Conservation (phyloP, 2,113 vertebrate genomes). For the Trachemys scripta region DNA sequence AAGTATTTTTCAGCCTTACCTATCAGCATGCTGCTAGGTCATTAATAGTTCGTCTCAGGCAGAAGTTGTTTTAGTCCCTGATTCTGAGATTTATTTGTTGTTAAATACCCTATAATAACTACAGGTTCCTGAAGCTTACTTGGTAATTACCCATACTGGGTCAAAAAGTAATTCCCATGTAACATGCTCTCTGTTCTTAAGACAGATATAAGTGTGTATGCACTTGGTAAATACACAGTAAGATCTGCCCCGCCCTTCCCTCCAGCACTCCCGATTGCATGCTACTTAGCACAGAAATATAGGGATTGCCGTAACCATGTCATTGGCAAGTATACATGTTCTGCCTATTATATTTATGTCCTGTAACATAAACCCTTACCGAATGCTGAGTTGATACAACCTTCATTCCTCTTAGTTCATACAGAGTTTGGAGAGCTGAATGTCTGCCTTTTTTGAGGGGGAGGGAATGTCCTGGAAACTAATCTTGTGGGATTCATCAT, state of each 20-base stretch:
- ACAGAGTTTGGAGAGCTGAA: neutral
- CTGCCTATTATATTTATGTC: conserved; percentile 35
- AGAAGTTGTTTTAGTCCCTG: neutral
- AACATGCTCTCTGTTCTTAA: conserved; percentile 22
- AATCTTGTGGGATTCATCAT: neutral
- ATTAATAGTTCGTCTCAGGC: neutral
- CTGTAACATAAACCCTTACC: conserved; percentile 30
- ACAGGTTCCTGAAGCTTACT: neutral
- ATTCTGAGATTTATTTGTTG: conserved; percentile 37
- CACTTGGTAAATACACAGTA: neutral
- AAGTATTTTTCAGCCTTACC: conserved; percentile 12
- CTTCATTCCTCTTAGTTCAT: conserved; percentile 49
- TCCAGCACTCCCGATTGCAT: neutral
- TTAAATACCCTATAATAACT: conserved; percentile 40
- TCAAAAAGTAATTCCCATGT: conserved; percentile 29
- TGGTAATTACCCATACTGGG: conserved; percentile 21
- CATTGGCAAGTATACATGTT: neutral
- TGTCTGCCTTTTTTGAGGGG: neutral
- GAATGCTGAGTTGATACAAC: conserved; percentile 23
- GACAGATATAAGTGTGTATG: neutral
- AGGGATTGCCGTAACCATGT: neutral
- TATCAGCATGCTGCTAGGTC: neutral
- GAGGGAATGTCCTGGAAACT: neutral
- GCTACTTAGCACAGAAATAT: neutral
- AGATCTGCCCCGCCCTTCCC: neutral